phyloP scores from a whole-genome alignment of 37 sponge, comb jelly and placozoan species.

The Cladorhizidae sp. region DNA sequence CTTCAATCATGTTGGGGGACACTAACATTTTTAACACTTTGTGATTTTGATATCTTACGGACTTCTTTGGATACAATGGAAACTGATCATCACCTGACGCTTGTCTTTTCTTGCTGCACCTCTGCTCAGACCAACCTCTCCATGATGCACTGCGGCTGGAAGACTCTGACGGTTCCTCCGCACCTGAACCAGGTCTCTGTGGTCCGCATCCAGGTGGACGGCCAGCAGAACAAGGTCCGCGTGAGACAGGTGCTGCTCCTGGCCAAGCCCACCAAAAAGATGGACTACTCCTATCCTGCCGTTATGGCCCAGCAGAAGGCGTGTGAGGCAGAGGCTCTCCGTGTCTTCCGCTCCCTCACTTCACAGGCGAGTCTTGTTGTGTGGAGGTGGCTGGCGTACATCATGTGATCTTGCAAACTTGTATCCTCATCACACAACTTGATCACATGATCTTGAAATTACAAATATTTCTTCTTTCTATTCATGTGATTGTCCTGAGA shows the following conservation, averaged over 20 bases:
- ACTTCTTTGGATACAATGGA: too few species aligned
- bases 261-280: conserved; percentile 16
- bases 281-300: conserved; percentile 45
- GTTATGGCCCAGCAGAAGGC: conserved; percentile 69
- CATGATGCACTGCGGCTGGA: conserved; percentile 71
- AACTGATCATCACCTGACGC: too few species aligned
- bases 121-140: conserved; percentile 43
- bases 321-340: conserved; percentile 84
- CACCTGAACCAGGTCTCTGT: conserved; percentile 14
- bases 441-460: neutral
- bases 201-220: conserved; percentile 74
- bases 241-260: conserved; percentile 80
- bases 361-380: conserved; percentile 67
- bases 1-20: too few species aligned
- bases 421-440: too few species aligned
- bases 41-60: too few species aligned
- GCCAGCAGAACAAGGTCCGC: conserved; percentile 69
- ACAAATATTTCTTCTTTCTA: neutral
- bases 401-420: neutral
- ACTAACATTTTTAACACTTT: too few species aligned
- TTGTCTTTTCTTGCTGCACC: neutral
- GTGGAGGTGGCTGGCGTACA: neutral
- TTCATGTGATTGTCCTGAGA: neutral
- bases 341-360: conserved; percentile 88
- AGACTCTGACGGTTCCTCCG: conserved; percentile 31